Evolutionary conservation across 1,140 invertebrate species (phyloP), one percentile per base, ranked within the genome.

Genomic region (Dreissena rostriformis): DNA sequence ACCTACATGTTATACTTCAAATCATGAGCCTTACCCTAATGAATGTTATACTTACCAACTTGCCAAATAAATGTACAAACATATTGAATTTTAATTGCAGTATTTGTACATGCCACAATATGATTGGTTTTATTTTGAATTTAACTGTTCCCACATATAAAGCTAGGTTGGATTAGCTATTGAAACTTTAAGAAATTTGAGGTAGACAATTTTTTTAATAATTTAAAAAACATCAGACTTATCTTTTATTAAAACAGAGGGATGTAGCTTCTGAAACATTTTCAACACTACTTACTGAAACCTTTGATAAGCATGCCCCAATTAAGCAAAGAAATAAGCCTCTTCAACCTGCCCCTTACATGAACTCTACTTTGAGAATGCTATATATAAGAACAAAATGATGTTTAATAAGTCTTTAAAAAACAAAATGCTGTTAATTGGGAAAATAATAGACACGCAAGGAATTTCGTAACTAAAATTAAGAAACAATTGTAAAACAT

Each of bases 301-400:
- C 12, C 5, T 77, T 77, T 77, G 74, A 77, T 24, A 77, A 77
- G 66, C 74, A 65, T 77, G 74, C 26, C 6, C 74, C 74, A 49
- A 66, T 77, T 49, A 77, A 77, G 61, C 57, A 66, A 77, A 77
- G 74, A 77, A 77, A 49, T 15, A 77, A 77, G 22, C 74, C 63
- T 2, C 29, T 66, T 14, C 74, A 77, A 24, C 74, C 74, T 77
- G 74, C 61, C 24, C 74, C 61, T 66, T 77, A 11, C 24, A 66
- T 77, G 63, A 77, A 77, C 29, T 65, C 61, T 77, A 66, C 74
- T 66, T 66, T 66, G 29, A 77, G 74, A 77, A 77, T 65, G 14
- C 63, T 49, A 24, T 77, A 39, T 77, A 77, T 66, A 77, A 66
- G 29, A 77, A 77, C 51, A 77, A 77, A 77, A 77, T 81, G 28